Conservation (phyloP, 2,113 vertebrate species). For the Acrocephalus arundinaceus region DNA sequence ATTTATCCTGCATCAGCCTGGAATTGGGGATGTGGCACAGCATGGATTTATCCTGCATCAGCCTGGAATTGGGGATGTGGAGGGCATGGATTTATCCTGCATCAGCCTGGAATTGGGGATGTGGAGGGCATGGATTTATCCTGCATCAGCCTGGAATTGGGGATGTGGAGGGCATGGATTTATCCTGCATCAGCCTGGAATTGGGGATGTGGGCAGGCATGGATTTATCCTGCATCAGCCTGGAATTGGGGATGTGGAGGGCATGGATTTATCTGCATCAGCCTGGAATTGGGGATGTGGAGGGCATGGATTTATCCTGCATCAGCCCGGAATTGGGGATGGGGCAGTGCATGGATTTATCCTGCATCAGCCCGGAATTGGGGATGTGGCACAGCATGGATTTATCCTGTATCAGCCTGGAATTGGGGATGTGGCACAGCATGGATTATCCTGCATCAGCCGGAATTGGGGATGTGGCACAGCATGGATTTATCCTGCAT, state of each 20-base stretch:
- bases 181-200: neutral
- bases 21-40: neutral
- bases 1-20: neutral
- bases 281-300: accelerated
- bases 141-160: too few relatives aligned
- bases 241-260: too few relatives aligned
- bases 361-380: neutral
- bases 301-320: neutral
- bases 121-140: neutral
- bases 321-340: too few relatives aligned
- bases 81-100: too few relatives aligned
- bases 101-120: neutral
- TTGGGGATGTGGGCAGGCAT: accelerated
- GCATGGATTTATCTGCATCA: too few relatives aligned
- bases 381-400: neutral
- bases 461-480: accelerated
- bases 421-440: too few relatives aligned
- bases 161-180: too few relatives aligned
- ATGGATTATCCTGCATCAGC: neutral
- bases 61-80: too few relatives aligned
- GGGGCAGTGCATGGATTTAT: too few relatives aligned
- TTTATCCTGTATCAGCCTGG: too few relatives aligned
- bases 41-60: neutral
- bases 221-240: neutral
- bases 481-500: neutral